phyloP scores from a whole-genome alignment of 2,888 invertebrate species.

The Trisateles emortualis region DNA sequence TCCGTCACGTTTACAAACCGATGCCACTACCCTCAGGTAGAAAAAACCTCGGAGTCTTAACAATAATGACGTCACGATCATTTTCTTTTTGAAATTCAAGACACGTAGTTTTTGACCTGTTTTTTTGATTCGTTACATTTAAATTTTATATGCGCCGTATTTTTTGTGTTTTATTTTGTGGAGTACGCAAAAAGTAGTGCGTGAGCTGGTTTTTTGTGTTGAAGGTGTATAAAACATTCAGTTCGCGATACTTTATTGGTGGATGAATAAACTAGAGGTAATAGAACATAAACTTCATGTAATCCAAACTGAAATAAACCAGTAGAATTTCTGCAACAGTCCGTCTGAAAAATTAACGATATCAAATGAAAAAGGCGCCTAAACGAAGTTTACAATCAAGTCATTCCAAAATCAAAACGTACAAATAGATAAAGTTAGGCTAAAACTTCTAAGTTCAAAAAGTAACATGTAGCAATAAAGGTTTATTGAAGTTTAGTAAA shows the following conservation, averaged over 20 bases:
- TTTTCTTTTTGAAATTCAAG: slow-evolving; percentile 18
- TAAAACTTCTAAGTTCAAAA: too few relatives aligned
- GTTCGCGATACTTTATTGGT: background rate
- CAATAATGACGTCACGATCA: slow-evolving; percentile 20
- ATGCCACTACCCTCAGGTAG: slow-evolving; percentile 12
- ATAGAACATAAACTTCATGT: background rate
- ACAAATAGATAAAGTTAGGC: too few relatives aligned
- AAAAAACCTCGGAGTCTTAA: slow-evolving; percentile 28
- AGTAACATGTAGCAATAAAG: too few relatives aligned
- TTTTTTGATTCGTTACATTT: slow-evolving; percentile 27
- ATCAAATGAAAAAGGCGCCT: too few relatives aligned
- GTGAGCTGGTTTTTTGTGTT: background rate
- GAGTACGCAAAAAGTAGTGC: background rate
- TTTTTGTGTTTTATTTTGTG: background rate
- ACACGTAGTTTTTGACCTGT: slow-evolving; percentile 33
- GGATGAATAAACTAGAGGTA: background rate
- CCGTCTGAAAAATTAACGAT: too few relatives aligned
- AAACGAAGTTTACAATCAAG: too few relatives aligned
- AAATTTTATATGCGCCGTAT: slow-evolving; percentile 17
- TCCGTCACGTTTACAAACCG: slow-evolving; percentile 32
- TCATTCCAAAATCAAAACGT: too few relatives aligned
- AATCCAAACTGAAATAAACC: too few relatives aligned
- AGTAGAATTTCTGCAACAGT: too few relatives aligned
- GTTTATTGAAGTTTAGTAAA: too few relatives aligned
- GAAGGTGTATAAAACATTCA: background rate